Base-by-base conservation (phyloP, 2,888 invertebrate species). In the Macropis europaea region DNA sequence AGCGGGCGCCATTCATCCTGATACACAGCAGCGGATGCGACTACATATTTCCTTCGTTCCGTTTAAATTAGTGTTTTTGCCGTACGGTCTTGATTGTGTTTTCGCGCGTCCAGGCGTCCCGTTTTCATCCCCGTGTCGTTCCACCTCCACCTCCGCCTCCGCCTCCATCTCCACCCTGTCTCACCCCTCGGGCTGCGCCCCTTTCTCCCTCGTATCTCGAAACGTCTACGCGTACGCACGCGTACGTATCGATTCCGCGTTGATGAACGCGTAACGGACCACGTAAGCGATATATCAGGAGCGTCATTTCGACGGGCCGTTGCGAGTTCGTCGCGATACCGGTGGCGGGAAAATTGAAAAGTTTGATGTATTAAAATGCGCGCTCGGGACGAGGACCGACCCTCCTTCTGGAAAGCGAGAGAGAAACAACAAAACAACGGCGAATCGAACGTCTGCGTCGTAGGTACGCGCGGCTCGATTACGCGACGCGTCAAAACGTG, bases 41-140 rank as follows among this genome's bases (percentile, higher is more conserved):
- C 84, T 86, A 82, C 86, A 84, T 87, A 87, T 88, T 88, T 88
- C 85, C 84, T 88, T 86, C 84, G 85, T 84, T 84, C 79, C 85
- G 82, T 86, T 87, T 84, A 84, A 87, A 88, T 88, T 85, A 87
- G 86, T 83, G 80, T 84, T 86, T 83, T 84, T 83, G 76, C 76
- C 70, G 73, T 52, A 53, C 68, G 74, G 69, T 75, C 81, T 82
- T 83, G 85, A 86, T 86, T 86, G 84, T 83, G 81, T 84, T 85
- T 82, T 81, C 82, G 73, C 76, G 74, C 63, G 45, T 50, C 50
- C 52, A 38, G 38, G 15, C 38, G 9, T 13, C 19, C 11, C 54
- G 9, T 22, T 57, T 32, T 28, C 53, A 13, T 17, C 5, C 24
- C n/a, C 32, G 4, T 1, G 9, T 7, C 45, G 24, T 7, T 11